Conservation (phyloP, 2,888 invertebrate species). For the Ophonus ardosiacus region DNA sequence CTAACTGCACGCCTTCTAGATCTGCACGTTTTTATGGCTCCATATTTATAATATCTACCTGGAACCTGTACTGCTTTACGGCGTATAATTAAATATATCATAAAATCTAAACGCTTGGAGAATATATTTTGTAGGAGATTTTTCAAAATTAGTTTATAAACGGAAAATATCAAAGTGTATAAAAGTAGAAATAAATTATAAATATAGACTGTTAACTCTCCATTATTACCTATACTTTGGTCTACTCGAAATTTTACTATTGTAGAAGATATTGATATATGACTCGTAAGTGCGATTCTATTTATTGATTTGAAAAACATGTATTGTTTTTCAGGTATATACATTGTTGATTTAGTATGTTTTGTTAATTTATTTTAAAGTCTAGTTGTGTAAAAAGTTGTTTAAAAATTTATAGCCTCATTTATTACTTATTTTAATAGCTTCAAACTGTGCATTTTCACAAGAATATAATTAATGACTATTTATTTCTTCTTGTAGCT, state of each 20-base stretch:
- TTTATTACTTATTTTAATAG: slow-evolving; percentile 53
- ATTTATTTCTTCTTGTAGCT: slow-evolving; percentile 45
- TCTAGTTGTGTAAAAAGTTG: slow-evolving; percentile 29
- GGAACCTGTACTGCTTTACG: slow-evolving; percentile 33
- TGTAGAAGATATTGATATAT: too few species aligned
- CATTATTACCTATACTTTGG: too few species aligned
- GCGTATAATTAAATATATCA: slow-evolving; percentile 44
- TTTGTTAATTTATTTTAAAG: slow-evolving; percentile 7
- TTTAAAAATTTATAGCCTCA: slow-evolving; percentile 45
- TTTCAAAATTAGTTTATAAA: slow-evolving; percentile 37
- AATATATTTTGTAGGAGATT: slow-evolving; percentile 9
- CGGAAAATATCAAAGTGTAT: slow-evolving; percentile 43
- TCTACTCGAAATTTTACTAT: background rate
- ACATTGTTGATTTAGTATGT: background rate
- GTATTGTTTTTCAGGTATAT: background rate
- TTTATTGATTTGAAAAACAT: background rate
- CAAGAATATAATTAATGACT: slow-evolving; percentile 51
- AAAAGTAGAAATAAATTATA: background rate
- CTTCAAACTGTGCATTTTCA: slow-evolving; percentile 51
- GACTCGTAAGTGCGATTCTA: too few species aligned
- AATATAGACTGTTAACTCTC: too few species aligned
- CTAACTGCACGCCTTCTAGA: slow-evolving; percentile 18
- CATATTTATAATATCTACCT: slow-evolving; percentile 46
- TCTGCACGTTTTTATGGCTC: slow-evolving; percentile 11
- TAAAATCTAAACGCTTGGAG: slow-evolving; percentile 20